phyloP scores from a whole-genome alignment of 2,797 vertebrate species.

The Sitta carolinensis region DNA sequence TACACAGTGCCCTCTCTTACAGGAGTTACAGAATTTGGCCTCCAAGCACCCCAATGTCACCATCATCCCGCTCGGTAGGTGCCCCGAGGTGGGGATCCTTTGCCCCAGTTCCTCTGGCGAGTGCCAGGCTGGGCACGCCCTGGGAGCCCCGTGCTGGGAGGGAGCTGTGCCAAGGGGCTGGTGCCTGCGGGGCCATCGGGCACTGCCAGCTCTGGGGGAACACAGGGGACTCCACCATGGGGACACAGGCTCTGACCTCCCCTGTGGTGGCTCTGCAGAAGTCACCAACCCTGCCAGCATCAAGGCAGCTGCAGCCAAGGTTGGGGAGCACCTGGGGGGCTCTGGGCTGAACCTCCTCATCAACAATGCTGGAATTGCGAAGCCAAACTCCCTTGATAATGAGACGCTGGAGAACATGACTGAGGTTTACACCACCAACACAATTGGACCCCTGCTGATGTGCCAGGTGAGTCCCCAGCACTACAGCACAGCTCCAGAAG shows the following conservation, averaged over 20 bases:
- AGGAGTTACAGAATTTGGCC: background rate
- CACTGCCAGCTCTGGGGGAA: background rate
- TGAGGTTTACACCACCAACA: background rate
- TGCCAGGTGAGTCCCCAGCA: constrained; percentile 28
- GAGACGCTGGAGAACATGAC: background rate
- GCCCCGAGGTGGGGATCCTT: background rate
- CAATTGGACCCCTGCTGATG: background rate
- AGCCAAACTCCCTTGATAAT: rapidly evolving
- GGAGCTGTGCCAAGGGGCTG: rapidly evolving
- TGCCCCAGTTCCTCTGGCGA: rapidly evolving
- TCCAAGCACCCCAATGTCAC: background rate
- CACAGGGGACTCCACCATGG: background rate
- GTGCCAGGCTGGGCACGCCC: background rate
- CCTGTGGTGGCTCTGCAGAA: background rate
- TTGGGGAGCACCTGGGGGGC: background rate
- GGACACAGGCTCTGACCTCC: background rate
- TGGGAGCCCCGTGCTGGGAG: rapidly evolving
- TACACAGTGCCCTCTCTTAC: background rate
- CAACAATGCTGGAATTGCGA: background rate
- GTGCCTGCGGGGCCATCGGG: background rate
- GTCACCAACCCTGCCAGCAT: background rate
- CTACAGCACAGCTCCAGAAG: background rate
- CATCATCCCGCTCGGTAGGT: background rate
- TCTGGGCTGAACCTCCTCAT: constrained; percentile 43
- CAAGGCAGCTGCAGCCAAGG: background rate